A percentile compares a stretch with the other conserved stretches of the same genome.
Evolutionary conservation across 1,140 invertebrate genomes (phyloP).

Genomic region (Laodelphax striatellus): DNA sequence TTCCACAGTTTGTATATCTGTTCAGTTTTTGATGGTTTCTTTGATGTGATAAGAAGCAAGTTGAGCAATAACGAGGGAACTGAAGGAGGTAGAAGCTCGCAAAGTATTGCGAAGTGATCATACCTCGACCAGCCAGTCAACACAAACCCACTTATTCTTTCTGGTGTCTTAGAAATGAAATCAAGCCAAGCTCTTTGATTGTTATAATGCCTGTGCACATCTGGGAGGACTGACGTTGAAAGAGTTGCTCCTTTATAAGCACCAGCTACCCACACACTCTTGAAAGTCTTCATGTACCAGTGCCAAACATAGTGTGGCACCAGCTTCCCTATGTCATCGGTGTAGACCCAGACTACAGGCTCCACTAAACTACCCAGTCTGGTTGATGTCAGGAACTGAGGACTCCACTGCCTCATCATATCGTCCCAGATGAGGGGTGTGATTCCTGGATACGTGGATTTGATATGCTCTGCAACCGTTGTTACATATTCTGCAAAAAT

Average conservation of each 20-base stretch:
- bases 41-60: slow-evolving; percentile 26
- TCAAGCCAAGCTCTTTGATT: slow-evolving; percentile 22
- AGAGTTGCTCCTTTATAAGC: slow-evolving; percentile 48
- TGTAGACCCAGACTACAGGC: slow-evolving; percentile 36
- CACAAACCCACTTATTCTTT: slow-evolving; percentile 15
- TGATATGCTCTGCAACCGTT: slow-evolving; percentile 20
- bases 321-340: slow-evolving; percentile 10
- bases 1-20: background rate
- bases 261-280: slow-evolving; percentile 47
- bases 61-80: slow-evolving; percentile 41
- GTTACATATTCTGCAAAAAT: slow-evolving; percentile 13
- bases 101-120: slow-evolving; percentile 54
- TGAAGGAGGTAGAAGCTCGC: slow-evolving; percentile 50
- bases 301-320: slow-evolving; percentile 9
- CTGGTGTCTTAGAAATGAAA: slow-evolving; percentile 6
- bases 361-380: slow-evolving; percentile 38
- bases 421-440: slow-evolving; percentile 51
- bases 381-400: slow-evolving; percentile 32
- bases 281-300: slow-evolving; percentile 34
- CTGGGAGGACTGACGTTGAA: slow-evolving; percentile 38
- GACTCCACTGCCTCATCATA: slow-evolving; percentile 41
- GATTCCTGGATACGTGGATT: slow-evolving; percentile 26
- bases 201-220: slow-evolving; percentile 22
- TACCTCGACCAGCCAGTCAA: slow-evolving; percentile 33
- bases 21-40: slow-evolving; percentile 7